Evolutionary conservation across 2,888 invertebrate species (phyloP).

Genomic region (Stenurella melanura): DNA sequence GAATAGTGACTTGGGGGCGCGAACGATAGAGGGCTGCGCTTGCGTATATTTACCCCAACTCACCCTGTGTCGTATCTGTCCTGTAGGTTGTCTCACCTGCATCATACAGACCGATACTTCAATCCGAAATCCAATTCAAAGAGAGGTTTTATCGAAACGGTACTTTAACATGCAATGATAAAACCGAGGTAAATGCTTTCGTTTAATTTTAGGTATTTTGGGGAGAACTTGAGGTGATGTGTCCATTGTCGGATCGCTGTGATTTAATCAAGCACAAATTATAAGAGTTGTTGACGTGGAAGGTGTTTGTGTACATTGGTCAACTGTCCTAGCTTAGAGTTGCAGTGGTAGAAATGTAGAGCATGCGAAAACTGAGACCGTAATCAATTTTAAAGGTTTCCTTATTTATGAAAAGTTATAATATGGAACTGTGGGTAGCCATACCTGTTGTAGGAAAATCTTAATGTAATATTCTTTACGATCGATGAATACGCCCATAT

Average conservation of each 20-base stretch:
- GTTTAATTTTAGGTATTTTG: constrained; percentile 45
- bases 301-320: neutral
- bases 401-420: neutral
- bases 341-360: neutral
- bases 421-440: neutral
- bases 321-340: neutral
- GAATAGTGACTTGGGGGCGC: constrained; percentile 69
- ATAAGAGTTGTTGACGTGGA: neutral
- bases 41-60: constrained; percentile 67
- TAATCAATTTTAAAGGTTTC: neutral
- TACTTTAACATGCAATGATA: constrained; percentile 59
- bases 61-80: constrained; percentile 57
- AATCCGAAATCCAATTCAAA: constrained; percentile 55
- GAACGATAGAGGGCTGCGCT: constrained; percentile 74
- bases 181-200: constrained; percentile 48
- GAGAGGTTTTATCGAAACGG: constrained; percentile 58
- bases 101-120: constrained; percentile 49
- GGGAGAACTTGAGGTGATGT: neutral
- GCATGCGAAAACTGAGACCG: neutral
- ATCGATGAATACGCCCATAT: constrained; percentile 7
- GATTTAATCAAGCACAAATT: neutral
- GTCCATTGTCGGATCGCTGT: neutral
- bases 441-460: neutral
- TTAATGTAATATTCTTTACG: constrained; percentile 2
- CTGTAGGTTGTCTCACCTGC: constrained; percentile 50